A percentile compares a stretch with the other conserved stretches of the same genome.
Evolutionary conservation across 2,888 invertebrate genomes (phyloP).

Genomic region (Aphrophora alni): DNA sequence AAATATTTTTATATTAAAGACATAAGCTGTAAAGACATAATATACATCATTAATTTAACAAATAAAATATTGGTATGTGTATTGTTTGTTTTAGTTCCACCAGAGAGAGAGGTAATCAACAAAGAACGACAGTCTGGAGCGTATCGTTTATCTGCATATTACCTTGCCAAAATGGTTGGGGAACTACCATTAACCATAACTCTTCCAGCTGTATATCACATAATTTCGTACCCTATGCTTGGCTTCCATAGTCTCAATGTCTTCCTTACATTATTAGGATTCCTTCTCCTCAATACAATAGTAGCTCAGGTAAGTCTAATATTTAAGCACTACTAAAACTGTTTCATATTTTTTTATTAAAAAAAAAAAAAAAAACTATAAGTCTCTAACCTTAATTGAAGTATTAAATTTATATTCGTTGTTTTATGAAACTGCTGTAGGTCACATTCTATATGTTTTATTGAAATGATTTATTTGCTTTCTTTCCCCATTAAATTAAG

Average conservation of each 20-base stretch:
- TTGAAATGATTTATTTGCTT: too few relatives aligned
- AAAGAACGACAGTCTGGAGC: slow-evolving; percentile 81
- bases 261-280: slow-evolving; percentile 72
- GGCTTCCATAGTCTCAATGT: slow-evolving; percentile 69
- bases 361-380: too few relatives aligned
- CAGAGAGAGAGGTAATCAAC: slow-evolving; percentile 78
- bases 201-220: slow-evolving; percentile 75
- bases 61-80: too few relatives aligned
- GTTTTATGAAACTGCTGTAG: too few relatives aligned
- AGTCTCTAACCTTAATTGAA: too few relatives aligned
- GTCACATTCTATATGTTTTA: too few relatives aligned
- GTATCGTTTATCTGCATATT: slow-evolving; percentile 80
- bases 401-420: too few relatives aligned
- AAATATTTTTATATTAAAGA: too few relatives aligned
- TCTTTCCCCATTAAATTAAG: too few relatives aligned
- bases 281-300: slow-evolving; percentile 73
- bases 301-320: slow-evolving; percentile 68
- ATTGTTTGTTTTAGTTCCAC: slow-evolving; percentile 67
- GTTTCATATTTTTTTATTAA: too few relatives aligned
- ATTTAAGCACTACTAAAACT: not conserved
- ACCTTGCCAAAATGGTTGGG: slow-evolving; percentile 81
- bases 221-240: slow-evolving; percentile 79
- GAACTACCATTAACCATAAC: slow-evolving; percentile 78
- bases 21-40: too few relatives aligned
- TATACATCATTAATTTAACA: too few relatives aligned